These are phyloP conservation scores for Anthrax anthrax DNA, from an alignment of 2,888 invertebrate species.

Conservation along the genomic window DNA sequence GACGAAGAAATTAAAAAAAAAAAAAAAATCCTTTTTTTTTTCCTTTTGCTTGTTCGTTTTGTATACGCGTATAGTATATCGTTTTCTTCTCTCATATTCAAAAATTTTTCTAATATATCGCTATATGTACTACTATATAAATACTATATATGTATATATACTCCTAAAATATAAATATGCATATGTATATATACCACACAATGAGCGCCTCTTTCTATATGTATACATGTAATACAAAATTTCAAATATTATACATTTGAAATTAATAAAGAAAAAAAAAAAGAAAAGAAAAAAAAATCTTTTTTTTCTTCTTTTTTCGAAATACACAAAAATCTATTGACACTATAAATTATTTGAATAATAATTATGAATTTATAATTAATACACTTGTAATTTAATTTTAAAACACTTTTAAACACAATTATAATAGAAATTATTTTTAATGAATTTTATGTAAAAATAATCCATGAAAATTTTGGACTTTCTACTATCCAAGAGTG, in stretches of 20 bases:
- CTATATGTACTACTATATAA: too few species aligned
- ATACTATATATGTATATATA: too few species aligned
- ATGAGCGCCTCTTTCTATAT: slow-evolving; percentile 10
- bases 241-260: not conserved
- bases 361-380: slow-evolving; percentile 5
- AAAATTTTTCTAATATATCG: too few species aligned
- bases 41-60: not conserved
- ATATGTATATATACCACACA: slow-evolving; percentile 4
- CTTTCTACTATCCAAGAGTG: slow-evolving; percentile 7
- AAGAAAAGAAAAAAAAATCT: too few species aligned
- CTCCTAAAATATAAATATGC: too few species aligned
- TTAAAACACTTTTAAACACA: slow-evolving; percentile 8
- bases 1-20: too few species aligned
- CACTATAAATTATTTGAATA: slow-evolving; percentile 5
- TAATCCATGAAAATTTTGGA: slow-evolving; percentile 6
- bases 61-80: not conserved
- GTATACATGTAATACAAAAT: too few species aligned
- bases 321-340: slow-evolving; percentile 11
- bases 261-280: slow-evolving; percentile 6
- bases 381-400: slow-evolving; percentile 2
- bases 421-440: slow-evolving; percentile 4
- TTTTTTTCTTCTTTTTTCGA: too few species aligned
- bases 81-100: not conserved
- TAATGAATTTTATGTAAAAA: slow-evolving; percentile 1
- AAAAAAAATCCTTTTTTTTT: not conserved